Conservation (phyloP, 2,797 vertebrate genomes). For the Sandelia bainsii region DNA sequence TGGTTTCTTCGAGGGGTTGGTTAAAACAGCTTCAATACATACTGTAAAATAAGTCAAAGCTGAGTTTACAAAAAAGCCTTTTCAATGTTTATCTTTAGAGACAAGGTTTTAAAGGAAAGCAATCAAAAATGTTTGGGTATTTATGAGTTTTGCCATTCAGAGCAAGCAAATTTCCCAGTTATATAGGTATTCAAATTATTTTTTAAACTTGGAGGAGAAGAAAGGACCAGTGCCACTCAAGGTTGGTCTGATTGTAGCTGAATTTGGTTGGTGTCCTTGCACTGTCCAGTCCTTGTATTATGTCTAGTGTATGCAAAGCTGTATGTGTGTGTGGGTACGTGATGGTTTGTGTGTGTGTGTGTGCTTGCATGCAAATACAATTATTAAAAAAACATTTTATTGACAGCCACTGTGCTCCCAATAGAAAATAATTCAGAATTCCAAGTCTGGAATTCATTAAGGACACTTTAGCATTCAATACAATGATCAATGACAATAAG, state of each 20-base stretch:
- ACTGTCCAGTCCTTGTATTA: conserved; percentile 76
- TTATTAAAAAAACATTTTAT: conserved; percentile 58
- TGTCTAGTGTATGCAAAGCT: conserved; percentile 70
- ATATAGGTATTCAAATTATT: conserved; percentile 79
- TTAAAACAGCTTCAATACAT: conserved; percentile 48
- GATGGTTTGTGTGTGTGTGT: conserved; percentile 22
- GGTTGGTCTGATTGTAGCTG: conserved; percentile 76
- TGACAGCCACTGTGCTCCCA: conserved; percentile 53
- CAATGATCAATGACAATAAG: conserved; percentile 62
- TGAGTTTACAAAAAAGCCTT: conserved; percentile 25
- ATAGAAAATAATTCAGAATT: conserved; percentile 67
- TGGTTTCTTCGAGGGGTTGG: conserved; percentile 23
- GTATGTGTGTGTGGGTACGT: conserved; percentile 29
- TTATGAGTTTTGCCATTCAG: conserved; percentile 70
- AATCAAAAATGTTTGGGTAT: conserved; percentile 76
- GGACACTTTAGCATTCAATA: conserved; percentile 66
- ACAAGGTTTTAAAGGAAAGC: conserved; percentile 54
- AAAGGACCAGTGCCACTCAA: conserved; percentile 79
- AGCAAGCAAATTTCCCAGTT: conserved; percentile 68
- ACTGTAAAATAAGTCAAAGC: conserved; percentile 55
- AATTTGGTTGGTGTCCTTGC: conserved; percentile 81
- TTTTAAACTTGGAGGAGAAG: conserved; percentile 67
- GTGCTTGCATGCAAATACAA: conserved; percentile 55
- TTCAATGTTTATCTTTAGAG: conserved; percentile 68
- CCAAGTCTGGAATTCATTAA: conserved; percentile 68